Base-by-base conservation (phyloP, 1,140 invertebrate species). In the Microplitis mediator region DNA sequence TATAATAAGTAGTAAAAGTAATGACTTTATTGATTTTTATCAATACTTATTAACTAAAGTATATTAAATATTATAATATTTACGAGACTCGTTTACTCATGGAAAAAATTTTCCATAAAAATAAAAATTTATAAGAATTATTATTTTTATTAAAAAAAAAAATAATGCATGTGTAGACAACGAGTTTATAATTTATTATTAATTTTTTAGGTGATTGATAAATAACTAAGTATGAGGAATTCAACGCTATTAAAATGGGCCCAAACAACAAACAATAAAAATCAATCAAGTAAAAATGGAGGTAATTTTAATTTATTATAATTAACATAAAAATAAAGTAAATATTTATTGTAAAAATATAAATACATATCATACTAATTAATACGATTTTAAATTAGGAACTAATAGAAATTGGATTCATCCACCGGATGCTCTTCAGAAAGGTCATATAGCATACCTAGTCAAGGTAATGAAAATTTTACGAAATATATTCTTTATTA, bases 391-490 rank as follows among this genome's bases (percentile, higher is more conserved):
- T 58, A 72, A 85, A 78, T 39, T 63, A 86, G 86, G 84, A 73
- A 82, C 85, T 45, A 82, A 73, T 80, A 90, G 93, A 78, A 95
- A 94, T 82, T 98, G 97, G 97, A 93, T 98, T 78, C 97, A 98
- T 87, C 92, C 95, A 71, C 94, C 96, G 36, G 96, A 98, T 80
- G 90, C 95, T n/a, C 89, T 98, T 4, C 92, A 96, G 79, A 95
- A 93, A 86, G 97, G 97, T 68, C 97, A 98, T 82, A 96, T 98
- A 75, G 95, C 95, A 51, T 98, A 98, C 90, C 92, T 97, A 88
- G 97, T 98, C 85, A 98, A 98, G 92, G 95, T 97, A 89, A 32
- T 34, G 31, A n/a, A 35, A 56, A 13, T 56, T 16, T 68, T 36
- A 4, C 61, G 13, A 51, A 3, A 32, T 9, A 11, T 65, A 14